phyloP scores from a whole-genome alignment of 2,113 vertebrate genomes.

The Aviceda subcristata region DNA sequence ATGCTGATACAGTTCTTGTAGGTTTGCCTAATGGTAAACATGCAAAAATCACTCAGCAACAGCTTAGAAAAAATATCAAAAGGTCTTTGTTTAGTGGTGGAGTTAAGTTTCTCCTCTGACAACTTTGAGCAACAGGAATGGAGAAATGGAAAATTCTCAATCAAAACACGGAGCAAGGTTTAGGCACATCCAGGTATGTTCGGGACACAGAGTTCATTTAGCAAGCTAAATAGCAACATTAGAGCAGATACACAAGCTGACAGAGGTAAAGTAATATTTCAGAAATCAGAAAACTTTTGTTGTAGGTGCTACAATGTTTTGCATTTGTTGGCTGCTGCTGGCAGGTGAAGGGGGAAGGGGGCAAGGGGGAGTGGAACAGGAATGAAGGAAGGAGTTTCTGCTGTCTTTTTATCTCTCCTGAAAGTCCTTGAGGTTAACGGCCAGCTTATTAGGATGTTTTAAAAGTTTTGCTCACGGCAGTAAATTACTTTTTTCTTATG shows the following conservation, averaged over 20 bases:
- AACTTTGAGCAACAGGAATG: slow-evolving; percentile 55
- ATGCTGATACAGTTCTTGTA: not conserved
- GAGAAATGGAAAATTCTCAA: slow-evolving; percentile 23
- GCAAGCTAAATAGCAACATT: not conserved
- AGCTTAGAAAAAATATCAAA: slow-evolving; percentile 51
- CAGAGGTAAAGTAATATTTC: not conserved
- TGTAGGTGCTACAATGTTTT: not conserved
- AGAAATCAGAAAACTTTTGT: not conserved
- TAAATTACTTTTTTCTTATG: not conserved
- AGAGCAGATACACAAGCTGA: not conserved
- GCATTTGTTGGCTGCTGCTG: not conserved
- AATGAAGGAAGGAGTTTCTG: not conserved
- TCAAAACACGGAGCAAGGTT: not conserved
- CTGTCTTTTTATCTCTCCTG: not conserved
- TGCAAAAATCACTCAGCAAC: slow-evolving; percentile 25
- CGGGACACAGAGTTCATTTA: not conserved
- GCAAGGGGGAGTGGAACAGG: not conserved
- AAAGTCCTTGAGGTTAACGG: not conserved
- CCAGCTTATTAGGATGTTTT: not conserved
- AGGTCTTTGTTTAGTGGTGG: slow-evolving; percentile 46
- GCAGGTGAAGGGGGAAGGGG: not conserved
- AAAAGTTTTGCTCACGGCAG: not conserved
- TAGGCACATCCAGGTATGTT: not conserved
- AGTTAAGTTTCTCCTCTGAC: slow-evolving; percentile 61
- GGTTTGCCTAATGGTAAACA: not conserved